Base-by-base conservation (phyloP, 1,140 invertebrate genomes). In the Bombus impatiens region DNA sequence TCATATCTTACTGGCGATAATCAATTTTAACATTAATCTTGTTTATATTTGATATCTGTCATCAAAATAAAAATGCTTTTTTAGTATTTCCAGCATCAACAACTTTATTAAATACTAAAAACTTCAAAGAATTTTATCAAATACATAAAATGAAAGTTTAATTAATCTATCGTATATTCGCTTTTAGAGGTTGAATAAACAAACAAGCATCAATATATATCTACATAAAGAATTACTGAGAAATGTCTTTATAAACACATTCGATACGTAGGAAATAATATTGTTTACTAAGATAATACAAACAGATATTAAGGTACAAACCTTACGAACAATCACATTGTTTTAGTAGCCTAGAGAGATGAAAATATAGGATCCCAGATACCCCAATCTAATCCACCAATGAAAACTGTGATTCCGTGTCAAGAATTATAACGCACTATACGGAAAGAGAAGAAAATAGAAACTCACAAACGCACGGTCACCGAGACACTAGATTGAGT, bases 401-500 rank as follows among this genome's bases (percentile, higher is more conserved):
- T 59, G 47, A 71, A 71, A 79, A 81, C 35, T 67, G 35, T 47
- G 79, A 44, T 67, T 81, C 15, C 84, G 59, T 86, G 78, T 82
- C 59, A 82, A 47, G 79, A 80, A 85, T 85, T 80, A 72, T 72
- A 85, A 80, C 42, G 62, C 77, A 77, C 62, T 40, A 25, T 15
- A 0, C 22, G 9, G 9, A 37, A 57, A 37, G 82, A 74, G 28
- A 74, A 18, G 22, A 62, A 74, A 53, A 65, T 15, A 78, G 22
- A 47, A 42, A 70, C 76, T 44, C 28, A n/a, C 70, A 32, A 15
- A 70, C 81, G 88, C 87, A 89, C 92, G 91, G 93, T 91, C 90
- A 92, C 91, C 88, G 92, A 92, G 92, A 92, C 93, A 94, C 94
- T 95, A 94, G 93, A 95, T 94, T 95, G 94, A 95, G 94, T 94